phyloP scores from a whole-genome alignment of 2,113 vertebrate species.

The Hymenochirus boettgeri region DNA sequence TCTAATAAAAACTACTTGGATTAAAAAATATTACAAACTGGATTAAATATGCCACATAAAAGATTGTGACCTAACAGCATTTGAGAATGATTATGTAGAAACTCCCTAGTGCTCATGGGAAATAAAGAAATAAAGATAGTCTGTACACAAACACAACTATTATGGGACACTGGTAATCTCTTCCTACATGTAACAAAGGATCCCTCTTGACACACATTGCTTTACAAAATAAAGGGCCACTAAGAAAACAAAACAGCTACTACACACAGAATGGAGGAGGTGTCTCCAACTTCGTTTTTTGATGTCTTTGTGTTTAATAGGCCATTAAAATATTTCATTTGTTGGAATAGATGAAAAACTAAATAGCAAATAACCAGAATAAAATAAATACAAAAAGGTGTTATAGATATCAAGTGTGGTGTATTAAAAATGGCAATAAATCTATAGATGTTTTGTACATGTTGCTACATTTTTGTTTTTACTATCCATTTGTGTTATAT shows the following conservation, averaged over 20 bases:
- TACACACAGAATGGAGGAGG: slow-evolving; percentile 12
- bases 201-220: slow-evolving; percentile 36
- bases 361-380: no score
- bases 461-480: no score
- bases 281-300: slow-evolving; percentile 30
- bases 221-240: slow-evolving; percentile 36
- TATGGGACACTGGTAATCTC: slow-evolving; percentile 32
- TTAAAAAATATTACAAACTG: no score
- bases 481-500: no score
- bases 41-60: no score
- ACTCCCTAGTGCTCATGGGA: slow-evolving; percentile 7
- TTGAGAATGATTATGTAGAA: slow-evolving; percentile 1
- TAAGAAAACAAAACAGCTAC: slow-evolving; percentile 22
- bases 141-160: slow-evolving; percentile 36
- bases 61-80: not conserved
- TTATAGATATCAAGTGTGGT: no score
- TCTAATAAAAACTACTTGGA: no score
- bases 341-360: no score
- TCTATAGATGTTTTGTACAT: no score
- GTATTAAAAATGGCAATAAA: no score
- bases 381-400: no score
- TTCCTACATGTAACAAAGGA: slow-evolving; percentile 40
- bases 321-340: slow-evolving; percentile 36
- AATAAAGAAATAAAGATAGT: slow-evolving; percentile 19
- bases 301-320: slow-evolving; percentile 38